Evolutionary conservation across 2,113 vertebrate genomes (phyloP).

Genomic region (Steatornis caripensis): DNA sequence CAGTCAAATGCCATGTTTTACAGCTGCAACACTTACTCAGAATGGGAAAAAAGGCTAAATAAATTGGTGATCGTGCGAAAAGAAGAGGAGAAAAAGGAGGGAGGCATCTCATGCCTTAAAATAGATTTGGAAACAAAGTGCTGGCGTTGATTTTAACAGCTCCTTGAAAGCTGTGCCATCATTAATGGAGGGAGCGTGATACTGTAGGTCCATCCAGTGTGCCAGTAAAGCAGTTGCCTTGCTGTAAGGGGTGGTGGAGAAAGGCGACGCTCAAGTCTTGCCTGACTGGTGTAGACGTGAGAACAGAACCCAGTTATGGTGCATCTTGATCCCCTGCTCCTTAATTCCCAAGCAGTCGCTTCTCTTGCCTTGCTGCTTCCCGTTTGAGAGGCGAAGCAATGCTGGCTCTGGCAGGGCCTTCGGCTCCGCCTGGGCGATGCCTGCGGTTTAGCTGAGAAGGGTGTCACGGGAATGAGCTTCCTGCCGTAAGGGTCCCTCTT

Average conservation of each 20-base stretch:
- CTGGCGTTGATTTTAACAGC: neutral
- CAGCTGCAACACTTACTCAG: neutral
- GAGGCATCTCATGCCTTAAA: neutral
- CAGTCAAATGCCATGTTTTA: neutral
- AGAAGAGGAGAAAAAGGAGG: neutral
- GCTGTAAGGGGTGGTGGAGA: neutral
- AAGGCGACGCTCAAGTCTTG: neutral
- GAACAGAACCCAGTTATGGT: neutral
- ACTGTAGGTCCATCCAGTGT: neutral
- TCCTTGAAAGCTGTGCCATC: neutral
- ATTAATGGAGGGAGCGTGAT: neutral
- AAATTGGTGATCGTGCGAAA: neutral
- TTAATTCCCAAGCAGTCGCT: neutral
- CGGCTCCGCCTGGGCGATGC: rapidly evolving
- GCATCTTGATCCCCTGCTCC: neutral
- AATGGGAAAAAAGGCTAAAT: neutral
- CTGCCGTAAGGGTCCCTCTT: neutral
- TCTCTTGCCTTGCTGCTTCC: neutral
- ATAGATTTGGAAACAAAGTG: neutral
- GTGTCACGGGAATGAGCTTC: neutral
- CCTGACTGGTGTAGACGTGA: rapidly evolving
- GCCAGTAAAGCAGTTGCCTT: neutral
- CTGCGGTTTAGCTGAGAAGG: neutral
- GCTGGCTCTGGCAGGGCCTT: neutral
- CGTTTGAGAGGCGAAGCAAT: neutral